Conservation (phyloP, 2,888 invertebrate species). For the Agapostemon virescens region DNA sequence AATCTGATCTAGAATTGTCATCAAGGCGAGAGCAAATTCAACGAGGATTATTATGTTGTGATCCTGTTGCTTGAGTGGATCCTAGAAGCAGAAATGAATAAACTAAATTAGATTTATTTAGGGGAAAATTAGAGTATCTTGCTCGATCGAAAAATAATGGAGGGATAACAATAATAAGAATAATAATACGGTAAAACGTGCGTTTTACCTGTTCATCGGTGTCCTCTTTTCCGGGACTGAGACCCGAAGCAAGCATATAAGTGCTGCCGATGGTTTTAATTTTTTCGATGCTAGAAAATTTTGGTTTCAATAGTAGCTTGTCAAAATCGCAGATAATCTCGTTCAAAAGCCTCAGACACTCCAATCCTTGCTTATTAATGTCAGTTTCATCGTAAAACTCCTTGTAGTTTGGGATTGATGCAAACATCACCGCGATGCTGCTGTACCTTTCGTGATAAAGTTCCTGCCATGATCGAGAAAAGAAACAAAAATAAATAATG, state of each 20-base stretch:
- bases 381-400: slow-evolving; percentile 99
- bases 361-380: slow-evolving; percentile 96
- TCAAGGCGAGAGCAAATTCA: slow-evolving; percentile 96
- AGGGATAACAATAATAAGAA: no score
- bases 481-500: background rate
- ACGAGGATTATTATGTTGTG: slow-evolving; percentile 94
- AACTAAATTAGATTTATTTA: background rate
- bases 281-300: slow-evolving; percentile 97
- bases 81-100: slow-evolving; percentile 47
- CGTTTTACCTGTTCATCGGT: slow-evolving; percentile 83
- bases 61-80: slow-evolving; percentile 85
- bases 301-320: slow-evolving; percentile 95
- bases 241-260: slow-evolving; percentile 98
- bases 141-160: background rate
- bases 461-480: slow-evolving; percentile 83
- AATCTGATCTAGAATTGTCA: slow-evolving; percentile 95
- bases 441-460: slow-evolving; percentile 96
- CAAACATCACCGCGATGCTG: slow-evolving; percentile 98
- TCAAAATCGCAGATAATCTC: slow-evolving; percentile 99
- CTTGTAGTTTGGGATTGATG: slow-evolving; percentile 98
- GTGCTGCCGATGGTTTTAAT: slow-evolving; percentile 99
- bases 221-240: slow-evolving; percentile 93
- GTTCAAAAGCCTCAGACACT: slow-evolving; percentile 95
- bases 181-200: no score
- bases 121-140: background rate